Percentiles rank a stretch among this genome's conserved stretches.
Evolutionary conservation across 2,888 invertebrate species (phyloP).

Genomic region (Crematogaster levior): DNA sequence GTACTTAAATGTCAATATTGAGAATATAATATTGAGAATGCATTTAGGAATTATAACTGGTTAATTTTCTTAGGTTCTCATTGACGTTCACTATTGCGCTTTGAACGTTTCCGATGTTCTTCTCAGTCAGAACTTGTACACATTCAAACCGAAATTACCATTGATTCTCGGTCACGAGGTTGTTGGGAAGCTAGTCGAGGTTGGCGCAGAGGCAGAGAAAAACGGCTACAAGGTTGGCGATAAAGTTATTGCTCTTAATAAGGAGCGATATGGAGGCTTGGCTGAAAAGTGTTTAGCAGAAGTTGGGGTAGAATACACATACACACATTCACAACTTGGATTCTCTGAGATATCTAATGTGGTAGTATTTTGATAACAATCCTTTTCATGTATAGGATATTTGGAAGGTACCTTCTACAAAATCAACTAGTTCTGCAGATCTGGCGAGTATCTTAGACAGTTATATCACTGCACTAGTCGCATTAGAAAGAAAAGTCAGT

Average conservation of each 20-base stretch:
- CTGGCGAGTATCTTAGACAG: conserved; percentile 88
- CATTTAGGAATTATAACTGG: not conserved
- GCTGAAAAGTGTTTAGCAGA: conserved; percentile 88
- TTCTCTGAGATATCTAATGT: not conserved
- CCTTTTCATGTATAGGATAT: conserved; percentile 85
- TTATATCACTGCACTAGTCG: conserved; percentile 89
- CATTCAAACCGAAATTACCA: conserved; percentile 86
- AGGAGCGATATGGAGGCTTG: conserved; percentile 87
- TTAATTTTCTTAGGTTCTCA: conserved; percentile 86
- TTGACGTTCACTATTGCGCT: conserved; percentile 89
- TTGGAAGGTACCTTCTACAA: conserved; percentile 87
- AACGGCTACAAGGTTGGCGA: conserved; percentile 87
- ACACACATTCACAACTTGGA: not conserved
- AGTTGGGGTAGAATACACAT: conserved; percentile 78
- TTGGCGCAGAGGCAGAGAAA: conserved; percentile 86
- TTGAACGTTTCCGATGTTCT: conserved; percentile 89
- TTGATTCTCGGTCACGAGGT: conserved; percentile 90
- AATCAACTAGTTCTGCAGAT: conserved; percentile 85
- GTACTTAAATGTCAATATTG: conserved; percentile 83
- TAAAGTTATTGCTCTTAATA: conserved; percentile 88
- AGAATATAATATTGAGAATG: not conserved
- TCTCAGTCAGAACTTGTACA: conserved; percentile 86
- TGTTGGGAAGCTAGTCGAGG: conserved; percentile 88
- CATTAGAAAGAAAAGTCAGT: conserved; percentile 87
- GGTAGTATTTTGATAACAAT: not conserved